Percentiles rank a stretch among this genome's conserved stretches.
Conservation (phyloP, 1,140 invertebrate species). For the Ceratosolen fusciceps region DNA sequence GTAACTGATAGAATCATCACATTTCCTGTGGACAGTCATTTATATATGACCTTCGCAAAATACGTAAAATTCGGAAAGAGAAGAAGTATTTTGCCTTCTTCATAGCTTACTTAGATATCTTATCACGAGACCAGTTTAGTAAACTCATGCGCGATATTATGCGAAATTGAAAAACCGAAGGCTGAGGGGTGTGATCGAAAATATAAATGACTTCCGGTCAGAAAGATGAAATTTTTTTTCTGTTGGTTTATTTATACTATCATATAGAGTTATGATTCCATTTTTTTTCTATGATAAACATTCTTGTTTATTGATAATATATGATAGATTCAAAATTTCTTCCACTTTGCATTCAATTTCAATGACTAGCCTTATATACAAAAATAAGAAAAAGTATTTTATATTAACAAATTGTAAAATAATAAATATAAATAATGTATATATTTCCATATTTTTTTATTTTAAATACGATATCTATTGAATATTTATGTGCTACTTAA, state of each 20-base stretch:
- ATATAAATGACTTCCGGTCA: constrained; percentile 60
- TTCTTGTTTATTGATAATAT: too few relatives aligned
- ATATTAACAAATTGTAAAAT: too few relatives aligned
- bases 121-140: constrained; percentile 66
- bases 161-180: constrained; percentile 70
- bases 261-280: background rate
- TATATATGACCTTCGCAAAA: constrained; percentile 64
- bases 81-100: background rate
- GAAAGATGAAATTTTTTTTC: constrained; percentile 40
- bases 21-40: constrained; percentile 71
- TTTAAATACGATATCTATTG: too few relatives aligned
- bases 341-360: too few relatives aligned
- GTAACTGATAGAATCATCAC: constrained; percentile 69
- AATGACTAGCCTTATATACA: too few relatives aligned
- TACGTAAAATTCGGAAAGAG: constrained; percentile 30
- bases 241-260: background rate
- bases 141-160: constrained; percentile 63
- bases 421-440: too few relatives aligned
- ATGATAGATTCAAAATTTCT: too few relatives aligned
- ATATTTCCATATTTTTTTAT: too few relatives aligned
- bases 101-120: constrained; percentile 57
- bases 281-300: background rate
- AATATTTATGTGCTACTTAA: too few relatives aligned
- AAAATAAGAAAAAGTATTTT: too few relatives aligned
- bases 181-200: constrained; percentile 43